Percentiles rank a stretch among this genome's conserved stretches.
These are phyloP conservation scores for Zygaena filipendulae DNA, from an alignment of 2,888 invertebrate species.

Conservation along the genomic window DNA sequence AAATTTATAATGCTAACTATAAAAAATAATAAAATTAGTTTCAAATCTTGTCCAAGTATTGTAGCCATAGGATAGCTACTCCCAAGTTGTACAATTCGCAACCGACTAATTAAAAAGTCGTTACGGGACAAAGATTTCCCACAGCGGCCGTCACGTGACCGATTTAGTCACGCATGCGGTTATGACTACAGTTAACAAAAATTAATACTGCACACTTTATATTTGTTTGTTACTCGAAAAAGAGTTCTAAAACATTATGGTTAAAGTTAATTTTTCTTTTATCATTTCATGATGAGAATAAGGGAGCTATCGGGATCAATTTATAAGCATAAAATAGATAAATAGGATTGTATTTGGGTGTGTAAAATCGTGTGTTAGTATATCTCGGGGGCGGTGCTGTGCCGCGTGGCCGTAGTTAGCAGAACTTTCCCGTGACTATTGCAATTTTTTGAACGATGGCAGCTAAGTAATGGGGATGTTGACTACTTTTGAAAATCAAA, in stretches of 20 bases:
- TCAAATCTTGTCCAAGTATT: too few species aligned
- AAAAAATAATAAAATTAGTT: too few species aligned
- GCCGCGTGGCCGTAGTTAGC: slow-evolving; percentile 49
- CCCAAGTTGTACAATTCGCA: too few species aligned
- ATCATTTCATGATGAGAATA: too few species aligned
- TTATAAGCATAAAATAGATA: slow-evolving; percentile 49
- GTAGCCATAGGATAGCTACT: too few species aligned
- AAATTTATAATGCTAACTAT: too few species aligned
- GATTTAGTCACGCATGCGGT: slow-evolving; percentile 37
- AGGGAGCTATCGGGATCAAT: slow-evolving; percentile 20
- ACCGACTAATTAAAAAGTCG: too few species aligned
- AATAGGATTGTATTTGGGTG: slow-evolving; percentile 43
- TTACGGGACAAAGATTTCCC: slow-evolving; percentile 49
- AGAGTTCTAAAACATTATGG: background rate
- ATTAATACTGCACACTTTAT: slow-evolving; percentile 22
- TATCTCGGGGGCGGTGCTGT: slow-evolving; percentile 47
- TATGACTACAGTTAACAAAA: slow-evolving; percentile 23
- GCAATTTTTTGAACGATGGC: slow-evolving; percentile 20
- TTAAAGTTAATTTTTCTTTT: slow-evolving; percentile 13
- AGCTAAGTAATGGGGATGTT: background rate
- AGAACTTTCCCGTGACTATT: slow-evolving; percentile 48
- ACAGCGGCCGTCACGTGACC: slow-evolving; percentile 55
- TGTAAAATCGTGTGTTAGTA: slow-evolving; percentile 33
- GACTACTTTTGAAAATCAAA: background rate
- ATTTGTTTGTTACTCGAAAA: slow-evolving; percentile 1